Conservation (phyloP, 1,140 invertebrate species). For the Maniola jurtina region DNA sequence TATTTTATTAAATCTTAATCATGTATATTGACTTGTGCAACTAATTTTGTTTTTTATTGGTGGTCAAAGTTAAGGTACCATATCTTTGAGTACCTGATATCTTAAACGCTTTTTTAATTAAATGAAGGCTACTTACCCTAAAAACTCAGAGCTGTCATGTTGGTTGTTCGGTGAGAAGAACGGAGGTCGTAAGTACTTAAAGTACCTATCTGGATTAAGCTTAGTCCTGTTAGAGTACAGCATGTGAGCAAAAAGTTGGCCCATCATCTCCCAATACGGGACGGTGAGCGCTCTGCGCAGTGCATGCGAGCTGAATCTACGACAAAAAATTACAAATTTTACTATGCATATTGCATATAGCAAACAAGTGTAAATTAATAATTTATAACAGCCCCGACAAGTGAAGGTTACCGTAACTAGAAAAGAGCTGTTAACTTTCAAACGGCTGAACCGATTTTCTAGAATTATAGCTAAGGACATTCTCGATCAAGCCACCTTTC, state of each 20-base stretch:
- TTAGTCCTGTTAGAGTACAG: conserved; percentile 82
- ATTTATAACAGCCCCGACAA: no score
- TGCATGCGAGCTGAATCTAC: conserved; percentile 82
- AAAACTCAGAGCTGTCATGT: conserved; percentile 93
- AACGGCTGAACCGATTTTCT: no score
- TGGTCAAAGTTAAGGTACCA: no score
- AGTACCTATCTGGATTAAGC: conserved; percentile 85
- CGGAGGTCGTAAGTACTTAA: conserved; percentile 83
- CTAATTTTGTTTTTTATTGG: no score
- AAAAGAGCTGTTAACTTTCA: no score
- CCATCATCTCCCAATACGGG: conserved; percentile 82
- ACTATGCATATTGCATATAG: background rate
- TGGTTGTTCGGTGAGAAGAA: conserved; percentile 88
- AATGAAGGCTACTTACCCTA: conserved; percentile 79
- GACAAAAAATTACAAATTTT: conserved; percentile 3
- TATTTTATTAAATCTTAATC: no score
- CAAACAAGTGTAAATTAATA: no score
- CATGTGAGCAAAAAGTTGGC: conserved; percentile 87
- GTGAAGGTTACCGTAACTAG: no score
- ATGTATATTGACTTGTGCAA: no score
- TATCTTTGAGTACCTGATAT: no score
- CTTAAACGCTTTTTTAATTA: background rate
- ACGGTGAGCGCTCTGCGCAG: conserved; percentile 76
- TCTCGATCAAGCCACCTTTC: no score
- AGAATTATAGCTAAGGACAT: no score